Base-by-base conservation (phyloP, 2,113 vertebrate species). In the Campylomormyrus tamandua region DNA sequence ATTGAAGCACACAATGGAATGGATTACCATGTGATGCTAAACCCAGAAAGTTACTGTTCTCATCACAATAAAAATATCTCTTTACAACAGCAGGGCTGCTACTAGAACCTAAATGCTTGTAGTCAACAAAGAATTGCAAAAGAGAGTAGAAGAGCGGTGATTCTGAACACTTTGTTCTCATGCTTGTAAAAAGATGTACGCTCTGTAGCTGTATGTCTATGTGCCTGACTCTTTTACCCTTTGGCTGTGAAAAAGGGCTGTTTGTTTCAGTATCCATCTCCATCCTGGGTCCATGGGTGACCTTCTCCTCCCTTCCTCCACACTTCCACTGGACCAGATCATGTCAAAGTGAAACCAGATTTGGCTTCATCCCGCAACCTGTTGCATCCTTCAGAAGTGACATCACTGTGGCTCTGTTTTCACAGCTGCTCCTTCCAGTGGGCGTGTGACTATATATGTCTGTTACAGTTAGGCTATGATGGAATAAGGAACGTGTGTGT, bases 351-450 rank as follows among this genome's bases (percentile, higher is more conserved):
- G 11, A 88, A 85, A 70, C 90, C 88, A 31, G 90, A 83, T 58
- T 83, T 9, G 83, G 89, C 35, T 35, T 89, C 91, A 93, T 39
- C 93, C 93, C 92, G 94, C 90, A 91, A 93, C 93, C 88, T 93
- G 89, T 90, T 87, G 90, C 92, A 21, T 58, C 89, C 62, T n/a
- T 87, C 83, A 77, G 24, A 7, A 80, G 49, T 95, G 94, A 95
- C 95, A 94, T 95, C 94, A 95, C 91, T 87, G 19, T 83, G 39
- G 89, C 88, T 91, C 95, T 89, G 93, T 95, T 95, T 95, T 93
- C 91, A 93, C 94, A 95, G 94, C 94, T 94, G 94, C 91, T 70
- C 53, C 50, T 84, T n/a, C 39, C 89, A 89, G 66, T 35, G 31
- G 21, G 45, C 24, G 45, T 39, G 48, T 58, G 87, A 45, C 17